Conservation (phyloP, 2,888 invertebrate species). For the Unio delphinus region DNA sequence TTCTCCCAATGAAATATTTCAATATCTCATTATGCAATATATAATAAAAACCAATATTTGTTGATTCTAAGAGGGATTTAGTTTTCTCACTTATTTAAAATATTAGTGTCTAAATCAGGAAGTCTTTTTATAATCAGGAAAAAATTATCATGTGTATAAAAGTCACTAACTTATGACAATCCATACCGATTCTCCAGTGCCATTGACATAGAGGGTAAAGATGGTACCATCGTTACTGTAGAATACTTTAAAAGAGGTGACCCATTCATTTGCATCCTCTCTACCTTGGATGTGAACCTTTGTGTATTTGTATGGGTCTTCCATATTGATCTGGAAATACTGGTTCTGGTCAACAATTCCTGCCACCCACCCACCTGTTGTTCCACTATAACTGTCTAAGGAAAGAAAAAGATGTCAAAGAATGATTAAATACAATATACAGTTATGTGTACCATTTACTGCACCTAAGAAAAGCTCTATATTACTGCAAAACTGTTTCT, state of each 20-base stretch:
- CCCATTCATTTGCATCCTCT: slow-evolving; percentile 48
- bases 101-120: no score
- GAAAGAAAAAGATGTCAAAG: not conserved
- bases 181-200: slow-evolving; percentile 22
- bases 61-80: no score
- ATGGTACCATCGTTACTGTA: slow-evolving; percentile 33
- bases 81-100: no score
- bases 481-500: no score
- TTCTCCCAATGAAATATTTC: no score
- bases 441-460: not conserved
- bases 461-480: not conserved
- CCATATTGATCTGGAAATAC: slow-evolving; percentile 53
- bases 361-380: slow-evolving; percentile 64
- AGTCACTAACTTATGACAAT: not conserved
- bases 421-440: not conserved
- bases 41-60: no score
- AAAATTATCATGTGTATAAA: not conserved
- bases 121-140: no score
- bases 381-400: slow-evolving; percentile 26
- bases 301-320: slow-evolving; percentile 40
- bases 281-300: slow-evolving; percentile 59
- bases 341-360: slow-evolving; percentile 47
- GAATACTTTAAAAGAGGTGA: slow-evolving; percentile 41
- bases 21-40: no score
- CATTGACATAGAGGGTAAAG: slow-evolving; percentile 21